Conservation (phyloP, 1,140 invertebrate species). For the Procambarus clarkii region DNA sequence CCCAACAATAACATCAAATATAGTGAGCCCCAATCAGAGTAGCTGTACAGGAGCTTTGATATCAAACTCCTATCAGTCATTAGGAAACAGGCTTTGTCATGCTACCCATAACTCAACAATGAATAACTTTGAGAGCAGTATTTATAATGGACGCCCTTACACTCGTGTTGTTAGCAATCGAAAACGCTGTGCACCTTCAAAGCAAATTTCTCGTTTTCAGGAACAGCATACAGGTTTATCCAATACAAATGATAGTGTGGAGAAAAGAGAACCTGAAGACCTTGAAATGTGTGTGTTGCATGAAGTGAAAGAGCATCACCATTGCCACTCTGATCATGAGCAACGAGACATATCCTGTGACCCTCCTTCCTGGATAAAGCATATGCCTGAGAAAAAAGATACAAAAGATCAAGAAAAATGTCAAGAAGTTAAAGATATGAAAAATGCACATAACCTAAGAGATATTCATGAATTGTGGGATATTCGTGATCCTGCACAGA, state of each 20-base stretch:
- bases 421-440: slow-evolving; percentile 42
- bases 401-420: slow-evolving; percentile 42
- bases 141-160: slow-evolving; percentile 45
- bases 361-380: slow-evolving; percentile 26
- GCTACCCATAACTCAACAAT: slow-evolving; percentile 12
- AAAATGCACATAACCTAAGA: slow-evolving; percentile 40
- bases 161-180: slow-evolving; percentile 25
- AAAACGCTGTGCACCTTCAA: slow-evolving; percentile 15
- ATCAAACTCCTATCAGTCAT: slow-evolving; percentile 32
- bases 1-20: slow-evolving; percentile 55
- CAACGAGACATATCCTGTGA: slow-evolving; percentile 38
- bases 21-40: slow-evolving; percentile 25
- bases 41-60: slow-evolving; percentile 2
- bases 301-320: slow-evolving; percentile 30
- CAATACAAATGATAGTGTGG: slow-evolving; percentile 24
- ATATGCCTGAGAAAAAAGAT: slow-evolving; percentile 40
- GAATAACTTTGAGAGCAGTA: slow-evolving; percentile 41
- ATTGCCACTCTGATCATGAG: slow-evolving; percentile 31
- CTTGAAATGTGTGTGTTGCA: slow-evolving; percentile 49
- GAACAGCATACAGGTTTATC: slow-evolving; percentile 31
- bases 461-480: slow-evolving; percentile 60
- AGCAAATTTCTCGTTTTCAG: slow-evolving; percentile 47
- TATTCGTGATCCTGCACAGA: slow-evolving; percentile 56
- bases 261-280: slow-evolving; percentile 55
- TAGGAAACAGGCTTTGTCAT: slow-evolving; percentile 22